Evolutionary conservation across 2,888 invertebrate genomes (phyloP).

Genomic region (Parelbella ahira): DNA sequence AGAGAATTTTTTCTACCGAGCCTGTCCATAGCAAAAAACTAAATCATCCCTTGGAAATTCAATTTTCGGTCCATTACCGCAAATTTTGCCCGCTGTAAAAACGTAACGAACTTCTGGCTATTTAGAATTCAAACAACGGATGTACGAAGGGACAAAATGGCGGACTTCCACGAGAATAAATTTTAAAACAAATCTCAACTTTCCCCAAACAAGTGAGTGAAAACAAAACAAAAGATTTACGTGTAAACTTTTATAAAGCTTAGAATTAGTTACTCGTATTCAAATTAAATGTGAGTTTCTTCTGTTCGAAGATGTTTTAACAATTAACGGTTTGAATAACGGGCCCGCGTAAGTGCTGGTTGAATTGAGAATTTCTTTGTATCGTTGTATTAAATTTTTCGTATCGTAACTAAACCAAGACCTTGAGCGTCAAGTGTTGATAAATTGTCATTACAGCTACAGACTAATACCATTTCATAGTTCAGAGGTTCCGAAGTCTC

Average conservation of each 20-base stretch:
- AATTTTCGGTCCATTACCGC: slow-evolving; percentile 29
- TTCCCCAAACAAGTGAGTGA: slow-evolving; percentile 59
- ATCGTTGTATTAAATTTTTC: too few species aligned
- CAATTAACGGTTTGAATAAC: slow-evolving; percentile 13
- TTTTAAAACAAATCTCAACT: slow-evolving; percentile 72
- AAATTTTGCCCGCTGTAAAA: slow-evolving; percentile 26
- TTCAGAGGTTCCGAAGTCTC: too few species aligned
- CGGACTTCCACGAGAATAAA: slow-evolving; percentile 57
- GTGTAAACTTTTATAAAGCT: slow-evolving; percentile 58
- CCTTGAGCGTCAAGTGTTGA: too few species aligned
- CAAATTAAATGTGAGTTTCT: slow-evolving; percentile 40
- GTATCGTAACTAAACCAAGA: too few species aligned
- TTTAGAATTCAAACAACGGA: slow-evolving; percentile 72
- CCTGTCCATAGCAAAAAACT: too few species aligned
- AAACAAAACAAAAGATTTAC: slow-evolving; percentile 72
- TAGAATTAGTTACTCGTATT: slow-evolving; percentile 50
- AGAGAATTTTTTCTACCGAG: too few species aligned
- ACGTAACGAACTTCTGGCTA: slow-evolving; percentile 26
- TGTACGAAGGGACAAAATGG: slow-evolving; percentile 62
- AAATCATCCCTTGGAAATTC: slow-evolving; percentile 19
- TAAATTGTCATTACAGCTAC: too few species aligned
- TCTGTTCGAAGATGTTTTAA: slow-evolving; percentile 21
- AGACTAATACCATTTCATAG: too few species aligned
- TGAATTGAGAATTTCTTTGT: too few species aligned
- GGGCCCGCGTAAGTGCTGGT: too few species aligned